phyloP scores from a whole-genome alignment of 2,113 vertebrate genomes.

The Tyto alba region DNA sequence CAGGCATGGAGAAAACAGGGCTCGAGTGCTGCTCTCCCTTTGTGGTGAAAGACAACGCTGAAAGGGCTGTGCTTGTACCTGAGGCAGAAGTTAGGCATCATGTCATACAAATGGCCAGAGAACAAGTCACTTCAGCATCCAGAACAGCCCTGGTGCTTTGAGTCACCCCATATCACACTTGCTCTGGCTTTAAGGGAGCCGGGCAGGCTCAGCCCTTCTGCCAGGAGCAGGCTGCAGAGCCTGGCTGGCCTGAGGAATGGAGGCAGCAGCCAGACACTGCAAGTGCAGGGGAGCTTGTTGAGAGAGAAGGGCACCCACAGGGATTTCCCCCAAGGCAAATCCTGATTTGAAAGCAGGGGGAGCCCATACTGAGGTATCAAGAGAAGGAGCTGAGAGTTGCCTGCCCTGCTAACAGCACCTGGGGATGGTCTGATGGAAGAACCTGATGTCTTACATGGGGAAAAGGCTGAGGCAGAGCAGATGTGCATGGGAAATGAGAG shows the following conservation, averaged over 20 bases:
- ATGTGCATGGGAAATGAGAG: not conserved
- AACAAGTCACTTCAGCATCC: not conserved
- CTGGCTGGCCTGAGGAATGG: accelerated
- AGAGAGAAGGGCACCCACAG: accelerated
- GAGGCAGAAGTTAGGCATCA: not conserved
- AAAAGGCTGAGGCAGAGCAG: not conserved
- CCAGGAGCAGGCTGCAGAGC: not conserved
- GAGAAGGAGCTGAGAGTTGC: not conserved
- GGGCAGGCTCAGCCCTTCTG: not conserved
- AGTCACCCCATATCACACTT: accelerated
- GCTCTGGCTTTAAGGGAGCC: accelerated
- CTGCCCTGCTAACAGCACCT: not conserved
- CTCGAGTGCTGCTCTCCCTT: not conserved
- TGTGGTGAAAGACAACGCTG: not conserved
- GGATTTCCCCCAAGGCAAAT: not conserved
- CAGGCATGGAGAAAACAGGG: not conserved
- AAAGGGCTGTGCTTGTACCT: not conserved
- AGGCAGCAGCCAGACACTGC: not conserved
- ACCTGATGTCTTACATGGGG: not conserved
- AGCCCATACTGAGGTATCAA: not conserved
- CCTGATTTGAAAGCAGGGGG: not conserved
- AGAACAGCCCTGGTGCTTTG: not conserved
- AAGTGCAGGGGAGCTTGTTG: not conserved
- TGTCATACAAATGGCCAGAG: not conserved
- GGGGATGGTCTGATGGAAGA: not conserved